Percentiles rank a stretch among this genome's conserved stretches.
Evolutionary conservation across 1,140 invertebrate genomes (phyloP).

Genomic region (Harlomillsia oculata): DNA sequence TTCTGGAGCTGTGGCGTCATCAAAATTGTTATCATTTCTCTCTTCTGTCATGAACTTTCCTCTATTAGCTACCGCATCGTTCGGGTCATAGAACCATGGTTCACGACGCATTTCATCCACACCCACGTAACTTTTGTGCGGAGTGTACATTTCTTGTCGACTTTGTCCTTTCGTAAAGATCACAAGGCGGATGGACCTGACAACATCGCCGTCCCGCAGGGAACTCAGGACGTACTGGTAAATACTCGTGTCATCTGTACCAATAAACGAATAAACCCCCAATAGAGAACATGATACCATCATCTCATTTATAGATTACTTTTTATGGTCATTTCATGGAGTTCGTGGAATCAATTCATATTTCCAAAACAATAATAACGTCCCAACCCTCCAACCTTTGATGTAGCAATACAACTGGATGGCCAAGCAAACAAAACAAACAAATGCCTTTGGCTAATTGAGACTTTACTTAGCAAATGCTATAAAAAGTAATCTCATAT

Average conservation of each 20-base stretch:
- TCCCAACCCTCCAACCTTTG: too few relatives aligned
- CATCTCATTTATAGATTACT: too few relatives aligned
- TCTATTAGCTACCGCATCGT: neutral
- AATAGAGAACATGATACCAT: too few relatives aligned
- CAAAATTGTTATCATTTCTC: neutral
- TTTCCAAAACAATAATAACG: too few relatives aligned
- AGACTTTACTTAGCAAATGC: too few relatives aligned
- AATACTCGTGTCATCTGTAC: neutral
- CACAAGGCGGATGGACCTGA: neutral
- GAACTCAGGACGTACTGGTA: neutral
- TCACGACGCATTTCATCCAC: neutral
- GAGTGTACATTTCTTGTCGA: neutral
- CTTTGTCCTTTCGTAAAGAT: neutral
- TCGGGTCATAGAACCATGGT: constrained; percentile 8
- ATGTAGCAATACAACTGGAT: too few relatives aligned
- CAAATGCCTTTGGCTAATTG: too few relatives aligned
- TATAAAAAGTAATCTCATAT: too few relatives aligned
- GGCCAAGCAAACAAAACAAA: too few relatives aligned
- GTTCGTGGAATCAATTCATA: too few relatives aligned
- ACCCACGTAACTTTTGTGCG: neutral
- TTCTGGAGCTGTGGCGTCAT: neutral
- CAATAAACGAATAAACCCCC: too few relatives aligned
- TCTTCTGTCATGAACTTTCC: neutral
- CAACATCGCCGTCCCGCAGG: neutral
- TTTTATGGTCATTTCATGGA: too few relatives aligned